Percentiles rank a stretch among this genome's conserved stretches.
phyloP scores from a whole-genome alignment of 2,797 vertebrate species.

The Parambassis ranga region DNA sequence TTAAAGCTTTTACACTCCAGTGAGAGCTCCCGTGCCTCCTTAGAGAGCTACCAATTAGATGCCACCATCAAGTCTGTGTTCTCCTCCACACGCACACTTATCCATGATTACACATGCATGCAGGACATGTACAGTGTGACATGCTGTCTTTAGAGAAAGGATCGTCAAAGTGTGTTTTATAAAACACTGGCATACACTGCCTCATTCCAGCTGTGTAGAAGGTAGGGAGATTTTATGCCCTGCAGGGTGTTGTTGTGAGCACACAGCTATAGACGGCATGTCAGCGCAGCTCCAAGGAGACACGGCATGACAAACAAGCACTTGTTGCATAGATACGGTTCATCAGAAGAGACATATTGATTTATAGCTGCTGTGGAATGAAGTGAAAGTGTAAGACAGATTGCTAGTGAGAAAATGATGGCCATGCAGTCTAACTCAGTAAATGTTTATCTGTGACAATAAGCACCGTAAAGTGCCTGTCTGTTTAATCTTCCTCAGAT shows the following conservation, averaged over 20 bases:
- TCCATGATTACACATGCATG: neutral
- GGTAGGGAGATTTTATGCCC: conserved; percentile 9
- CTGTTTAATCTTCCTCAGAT: neutral
- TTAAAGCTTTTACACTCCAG: conserved; percentile 7
- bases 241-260: conserved; percentile 5
- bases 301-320: neutral
- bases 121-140: no score
- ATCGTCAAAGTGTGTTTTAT: neutral
- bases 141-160: neutral
- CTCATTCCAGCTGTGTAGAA: no score
- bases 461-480: neutral
- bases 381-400: neutral
- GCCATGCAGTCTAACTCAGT: neutral
- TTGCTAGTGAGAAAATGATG: neutral
- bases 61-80: neutral
- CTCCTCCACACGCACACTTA: neutral
- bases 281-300: conserved; percentile 9
- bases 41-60: conserved; percentile 9
- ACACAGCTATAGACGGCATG: neutral
- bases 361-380: neutral
- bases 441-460: neutral
- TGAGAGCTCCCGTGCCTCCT: conserved; percentile 3
- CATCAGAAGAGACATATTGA: neutral
- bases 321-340: neutral
- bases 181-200: no score